Base-by-base conservation (phyloP, 1,140 invertebrate genomes). In the Tribolium madens region DNA sequence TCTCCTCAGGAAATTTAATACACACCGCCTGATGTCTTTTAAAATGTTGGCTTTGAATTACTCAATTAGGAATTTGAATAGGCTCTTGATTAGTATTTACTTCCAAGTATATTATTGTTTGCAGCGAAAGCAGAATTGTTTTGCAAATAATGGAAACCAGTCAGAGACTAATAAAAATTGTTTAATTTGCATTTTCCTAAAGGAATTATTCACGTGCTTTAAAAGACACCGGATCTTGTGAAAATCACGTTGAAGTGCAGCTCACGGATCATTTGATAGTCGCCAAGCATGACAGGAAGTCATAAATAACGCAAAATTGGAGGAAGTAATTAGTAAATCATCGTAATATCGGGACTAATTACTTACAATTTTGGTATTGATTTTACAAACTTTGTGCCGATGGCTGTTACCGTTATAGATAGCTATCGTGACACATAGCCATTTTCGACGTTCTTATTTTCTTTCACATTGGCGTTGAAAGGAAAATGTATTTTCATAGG, bases 321-420 rank as follows among this genome's bases (percentile, higher is more conserved):
- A 18, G 80, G 80, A 82, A 79, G 78, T 81, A 82, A 82, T 82
- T 81, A 81, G 80, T 81, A 81, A 79, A 81, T 82, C 81, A 82
- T 78, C 36, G 78, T 73, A 76, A 70, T 73, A 76, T 81, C 71
- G 70, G 60, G 72, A 31, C 26, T 77, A 79, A 76, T 71, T 79
- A 77, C 21, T 50, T 36, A 21, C 47, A 77, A 77, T 77, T 72
- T 50, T 48, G 26, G 26, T 79, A 73, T 76, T 53, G 77, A 78
- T 78, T 78, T 64, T 31, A 26, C 31, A 26, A 64, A 64, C 57
- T 64, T 64, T 64, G 57, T 64, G 57, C 26, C 57, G 26, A 33
- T 64, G 57, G 57, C 26, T 64, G 57, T 64, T 33, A 64, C 57
- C 57, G 26, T 64, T 33, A 33, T 33, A 64, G 26, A 64, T 64